A percentile compares a stretch with the other conserved stretches of the same genome.
phyloP scores from a whole-genome alignment of 2,888 invertebrate species.

The Ischnus inquisitorius region DNA sequence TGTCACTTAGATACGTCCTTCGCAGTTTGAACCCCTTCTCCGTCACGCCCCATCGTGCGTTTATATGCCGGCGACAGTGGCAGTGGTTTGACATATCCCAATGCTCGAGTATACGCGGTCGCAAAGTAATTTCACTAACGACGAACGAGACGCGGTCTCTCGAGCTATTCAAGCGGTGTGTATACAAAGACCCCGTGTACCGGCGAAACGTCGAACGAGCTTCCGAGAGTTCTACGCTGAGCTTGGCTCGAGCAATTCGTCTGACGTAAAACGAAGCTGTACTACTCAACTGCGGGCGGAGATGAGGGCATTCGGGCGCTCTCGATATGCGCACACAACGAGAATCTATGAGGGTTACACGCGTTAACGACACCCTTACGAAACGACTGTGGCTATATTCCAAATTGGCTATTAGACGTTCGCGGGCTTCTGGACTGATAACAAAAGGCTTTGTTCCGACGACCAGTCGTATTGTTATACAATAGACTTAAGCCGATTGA shows the following conservation, averaged over 20 bases:
- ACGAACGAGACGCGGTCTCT: constrained; percentile 19
- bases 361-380: background rate
- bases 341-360: constrained; percentile 27
- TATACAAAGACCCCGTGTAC: constrained; percentile 17
- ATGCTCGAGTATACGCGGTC: constrained; percentile 6
- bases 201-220: constrained; percentile 12
- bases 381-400: constrained; percentile 10
- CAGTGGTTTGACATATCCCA: constrained; percentile 23
- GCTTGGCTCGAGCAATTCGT: constrained; percentile 29
- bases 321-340: constrained; percentile 34
- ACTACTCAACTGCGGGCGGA: constrained; percentile 51
- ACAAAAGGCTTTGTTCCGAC: too few relatives aligned
- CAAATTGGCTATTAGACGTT: constrained; percentile 33
- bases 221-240: background rate
- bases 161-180: constrained; percentile 13
- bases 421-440: background rate
- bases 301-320: constrained; percentile 1
- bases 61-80: background rate
- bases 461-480: too few relatives aligned
- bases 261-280: constrained; percentile 59
- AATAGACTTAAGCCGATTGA: too few relatives aligned
- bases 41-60: background rate
- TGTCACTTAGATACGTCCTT: constrained; percentile 19
- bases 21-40: constrained; percentile 15
- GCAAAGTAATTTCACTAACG: constrained; percentile 37